phyloP scores from a whole-genome alignment of 2,888 invertebrate genomes.

The Pantelozetes paolii region DNA sequence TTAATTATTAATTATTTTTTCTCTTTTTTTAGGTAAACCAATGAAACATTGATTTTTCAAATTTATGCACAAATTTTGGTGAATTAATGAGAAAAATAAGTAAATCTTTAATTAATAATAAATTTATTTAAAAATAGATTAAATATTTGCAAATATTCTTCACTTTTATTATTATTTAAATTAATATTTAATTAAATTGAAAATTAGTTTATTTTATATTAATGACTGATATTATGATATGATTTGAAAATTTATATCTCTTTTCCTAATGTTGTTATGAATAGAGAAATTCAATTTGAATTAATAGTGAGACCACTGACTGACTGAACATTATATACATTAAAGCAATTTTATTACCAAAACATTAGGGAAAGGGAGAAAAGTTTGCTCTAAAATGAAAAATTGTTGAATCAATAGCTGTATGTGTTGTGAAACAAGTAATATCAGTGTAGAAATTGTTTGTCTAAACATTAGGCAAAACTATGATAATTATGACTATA shows the following conservation, averaged over 20 bases:
- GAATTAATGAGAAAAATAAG: background rate
- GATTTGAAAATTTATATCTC: too few relatives aligned
- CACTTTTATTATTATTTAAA: too few relatives aligned
- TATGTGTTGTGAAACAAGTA: conserved; percentile 22
- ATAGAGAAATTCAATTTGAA: conserved; percentile 21
- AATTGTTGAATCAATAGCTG: conserved; percentile 22
- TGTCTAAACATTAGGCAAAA: conserved; percentile 29
- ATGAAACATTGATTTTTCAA: too few relatives aligned
- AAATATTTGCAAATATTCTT: too few relatives aligned
- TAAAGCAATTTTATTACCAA: conserved; percentile 16
- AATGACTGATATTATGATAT: too few relatives aligned
- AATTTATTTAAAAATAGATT: too few relatives aligned
- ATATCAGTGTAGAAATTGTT: conserved; percentile 33
- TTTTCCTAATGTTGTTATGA: background rate
- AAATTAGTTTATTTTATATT: too few relatives aligned
- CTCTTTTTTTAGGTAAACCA: too few relatives aligned
- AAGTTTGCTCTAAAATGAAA: conserved; percentile 18
- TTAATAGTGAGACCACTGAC: conserved; percentile 4
- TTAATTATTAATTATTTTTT: too few relatives aligned
- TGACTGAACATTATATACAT: conserved; percentile 21
- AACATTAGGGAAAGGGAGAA: conserved; percentile 32
- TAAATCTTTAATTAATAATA: too few relatives aligned
- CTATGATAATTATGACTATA: conserved; percentile 27
- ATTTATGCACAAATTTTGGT: too few relatives aligned
- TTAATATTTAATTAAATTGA: too few relatives aligned